Evolutionary conservation across 2,888 invertebrate species (phyloP).

Genomic region (Protonemura montana): DNA sequence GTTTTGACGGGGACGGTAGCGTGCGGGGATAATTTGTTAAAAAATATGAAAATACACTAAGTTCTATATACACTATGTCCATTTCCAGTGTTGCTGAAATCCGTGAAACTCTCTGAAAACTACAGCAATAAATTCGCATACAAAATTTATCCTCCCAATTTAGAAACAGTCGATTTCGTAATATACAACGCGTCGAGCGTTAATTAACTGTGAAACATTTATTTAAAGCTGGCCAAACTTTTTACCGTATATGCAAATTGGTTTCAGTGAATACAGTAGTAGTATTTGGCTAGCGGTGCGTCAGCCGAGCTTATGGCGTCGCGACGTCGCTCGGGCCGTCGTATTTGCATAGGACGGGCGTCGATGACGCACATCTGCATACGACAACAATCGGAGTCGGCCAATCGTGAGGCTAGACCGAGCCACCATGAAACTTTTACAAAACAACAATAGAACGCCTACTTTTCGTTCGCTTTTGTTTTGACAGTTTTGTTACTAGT

Average conservation of each 20-base stretch:
- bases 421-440: not conserved
- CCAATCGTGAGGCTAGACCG: not conserved
- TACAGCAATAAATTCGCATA: too few species aligned
- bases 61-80: not conserved
- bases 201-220: conserved; percentile 34
- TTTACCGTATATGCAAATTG: not conserved
- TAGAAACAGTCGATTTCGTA: not conserved
- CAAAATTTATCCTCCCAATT: too few species aligned
- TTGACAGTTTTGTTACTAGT: not conserved
- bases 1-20: not conserved
- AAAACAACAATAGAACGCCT: not conserved
- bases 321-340: conserved; percentile 5
- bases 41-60: not conserved
- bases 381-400: not conserved
- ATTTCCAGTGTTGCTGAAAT: not conserved
- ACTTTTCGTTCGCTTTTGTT: not conserved
- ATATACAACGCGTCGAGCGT: not conserved
- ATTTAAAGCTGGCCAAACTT: conserved; percentile 17
- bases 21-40: not conserved
- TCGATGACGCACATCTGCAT: not conserved
- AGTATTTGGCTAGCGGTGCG: not conserved
- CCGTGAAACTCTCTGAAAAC: not conserved
- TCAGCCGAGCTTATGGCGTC: not conserved
- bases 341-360: conserved; percentile 30
- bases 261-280: conserved; percentile 1